phyloP scores from a whole-genome alignment of 1,140 invertebrate genomes.

The Ceratina australensis region DNA sequence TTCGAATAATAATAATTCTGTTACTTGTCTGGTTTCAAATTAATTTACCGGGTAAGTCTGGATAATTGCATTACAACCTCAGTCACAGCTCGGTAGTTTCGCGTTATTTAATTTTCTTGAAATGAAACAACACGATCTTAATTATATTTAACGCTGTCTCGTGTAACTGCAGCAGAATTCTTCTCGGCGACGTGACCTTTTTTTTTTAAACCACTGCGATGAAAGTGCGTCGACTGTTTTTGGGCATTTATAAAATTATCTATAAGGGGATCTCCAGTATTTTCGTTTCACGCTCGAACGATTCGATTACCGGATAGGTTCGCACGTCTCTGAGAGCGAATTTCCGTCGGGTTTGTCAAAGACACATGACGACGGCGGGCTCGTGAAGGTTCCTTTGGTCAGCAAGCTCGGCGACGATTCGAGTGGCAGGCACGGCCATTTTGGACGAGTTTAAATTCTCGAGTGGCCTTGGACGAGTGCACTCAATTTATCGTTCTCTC shows the following conservation, averaged over 20 bases:
- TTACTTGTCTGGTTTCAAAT: too few relatives aligned
- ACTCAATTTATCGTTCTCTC: conserved; percentile 33
- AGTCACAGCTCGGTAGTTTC: not conserved
- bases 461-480: conserved; percentile 24
- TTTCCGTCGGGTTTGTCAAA: conserved; percentile 5
- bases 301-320: not conserved
- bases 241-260: not conserved
- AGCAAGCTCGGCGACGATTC: conserved; percentile 15
- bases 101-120: conserved; percentile 38
- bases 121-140: conserved; percentile 10
- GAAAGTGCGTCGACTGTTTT: not conserved
- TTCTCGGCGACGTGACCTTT: too few relatives aligned
- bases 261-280: not conserved
- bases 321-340: not conserved
- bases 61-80: conserved; percentile 5
- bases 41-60: not conserved
- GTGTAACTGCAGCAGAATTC: conserved; percentile 9
- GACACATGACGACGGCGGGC: not conserved
- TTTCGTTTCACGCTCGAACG: not conserved
- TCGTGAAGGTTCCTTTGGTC: conserved; percentile 18
- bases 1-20: too few relatives aligned
- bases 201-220: too few relatives aligned
- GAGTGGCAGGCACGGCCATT: conserved; percentile 9
- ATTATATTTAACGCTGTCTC: conserved; percentile 10
- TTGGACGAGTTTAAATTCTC: conserved; percentile 26